phyloP scores from a whole-genome alignment of 2,888 invertebrate genomes.

The Monoplex corrugatus region DNA sequence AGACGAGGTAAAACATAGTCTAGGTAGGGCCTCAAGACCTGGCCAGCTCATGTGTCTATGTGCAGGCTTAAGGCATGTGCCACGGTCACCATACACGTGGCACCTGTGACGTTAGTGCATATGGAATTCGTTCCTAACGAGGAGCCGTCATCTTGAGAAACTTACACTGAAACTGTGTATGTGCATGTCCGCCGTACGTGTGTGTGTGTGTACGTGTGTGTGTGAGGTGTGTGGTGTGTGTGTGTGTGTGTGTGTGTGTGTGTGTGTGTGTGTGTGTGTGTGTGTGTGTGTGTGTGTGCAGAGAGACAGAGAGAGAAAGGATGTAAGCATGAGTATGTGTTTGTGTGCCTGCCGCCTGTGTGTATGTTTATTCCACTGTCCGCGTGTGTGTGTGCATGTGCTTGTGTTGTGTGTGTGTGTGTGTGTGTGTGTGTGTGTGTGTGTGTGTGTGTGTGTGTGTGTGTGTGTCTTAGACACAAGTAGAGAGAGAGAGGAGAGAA shows the following conservation, averaged over 20 bases:
- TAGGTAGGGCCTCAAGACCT: too few species aligned
- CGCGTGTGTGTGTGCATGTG: slow-evolving; percentile 19
- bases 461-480: not conserved
- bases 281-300: slow-evolving; percentile 14
- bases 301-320: too few species aligned
- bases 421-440: slow-evolving; percentile 9
- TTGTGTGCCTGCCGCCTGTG: not conserved
- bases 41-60: too few species aligned
- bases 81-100: too few species aligned
- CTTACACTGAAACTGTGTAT: too few species aligned
- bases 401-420: slow-evolving; percentile 12
- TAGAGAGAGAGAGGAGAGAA: too few species aligned
- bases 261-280: not conserved
- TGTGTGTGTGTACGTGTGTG: slow-evolving; percentile 20
- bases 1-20: too few species aligned
- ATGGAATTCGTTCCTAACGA: too few species aligned
- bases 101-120: too few species aligned
- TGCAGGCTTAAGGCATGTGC: too few species aligned
- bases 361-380: not conserved
- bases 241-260: not conserved
- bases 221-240: not conserved
- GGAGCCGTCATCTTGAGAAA: too few species aligned
- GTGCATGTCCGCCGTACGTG: not conserved
- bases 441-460: not conserved
- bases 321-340: too few species aligned